A percentile compares a stretch with the other conserved stretches of the same genome.
Conservation (phyloP, 2,888 invertebrate genomes). For the Auanema freiburgensis region DNA sequence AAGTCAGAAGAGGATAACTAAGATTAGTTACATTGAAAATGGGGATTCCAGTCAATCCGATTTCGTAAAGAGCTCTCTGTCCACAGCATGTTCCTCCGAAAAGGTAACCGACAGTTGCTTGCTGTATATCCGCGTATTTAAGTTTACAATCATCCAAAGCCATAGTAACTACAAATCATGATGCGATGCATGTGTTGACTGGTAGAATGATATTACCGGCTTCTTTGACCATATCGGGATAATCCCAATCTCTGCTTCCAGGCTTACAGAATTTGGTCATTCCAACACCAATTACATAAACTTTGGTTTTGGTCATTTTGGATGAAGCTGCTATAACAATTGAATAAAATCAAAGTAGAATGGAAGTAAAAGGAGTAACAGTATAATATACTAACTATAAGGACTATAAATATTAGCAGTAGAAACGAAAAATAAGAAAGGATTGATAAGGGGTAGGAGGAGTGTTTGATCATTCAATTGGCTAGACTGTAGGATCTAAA, state of each 20-base stretch:
- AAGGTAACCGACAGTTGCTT: conserved; percentile 74
- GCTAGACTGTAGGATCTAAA: no score
- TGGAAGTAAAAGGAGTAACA: no score
- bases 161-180: conserved; percentile 72
- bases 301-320: conserved; percentile 54
- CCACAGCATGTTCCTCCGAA: conserved; percentile 73
- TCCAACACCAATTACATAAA: conserved; percentile 62
- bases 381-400: no score
- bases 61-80: conserved; percentile 88
- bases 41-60: conserved; percentile 94
- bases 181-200: background rate
- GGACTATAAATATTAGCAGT: no score
- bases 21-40: conserved; percentile 78
- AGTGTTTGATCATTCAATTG: no score
- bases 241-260: conserved; percentile 79
- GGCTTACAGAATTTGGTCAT: conserved; percentile 83
- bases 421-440: no score
- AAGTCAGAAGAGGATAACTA: conserved; percentile 7
- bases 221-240: conserved; percentile 92
- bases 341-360: no score
- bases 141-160: conserved; percentile 69
- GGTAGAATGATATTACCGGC: conserved; percentile 68
- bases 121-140: conserved; percentile 74
- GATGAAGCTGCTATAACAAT: background rate
- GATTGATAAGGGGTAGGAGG: no score